Base-by-base conservation (phyloP, 2,888 invertebrate species). In the Nyleta sp. region DNA sequence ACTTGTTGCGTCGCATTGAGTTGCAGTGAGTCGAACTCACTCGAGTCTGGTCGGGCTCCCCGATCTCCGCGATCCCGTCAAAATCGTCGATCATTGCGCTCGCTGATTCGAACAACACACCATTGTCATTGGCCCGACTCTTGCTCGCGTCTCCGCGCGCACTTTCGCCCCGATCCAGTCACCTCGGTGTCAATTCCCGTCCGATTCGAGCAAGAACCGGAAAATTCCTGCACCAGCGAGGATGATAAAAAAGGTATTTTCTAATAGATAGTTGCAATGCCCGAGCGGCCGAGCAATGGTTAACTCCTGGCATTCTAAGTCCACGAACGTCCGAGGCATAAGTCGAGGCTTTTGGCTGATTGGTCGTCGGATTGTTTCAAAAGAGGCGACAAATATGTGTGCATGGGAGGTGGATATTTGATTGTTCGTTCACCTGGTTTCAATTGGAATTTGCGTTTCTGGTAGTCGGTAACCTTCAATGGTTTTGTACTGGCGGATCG, bases 1-100 rank as follows among this genome's bases (percentile, higher is more conserved):
- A 68, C 68, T 68, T 68, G 68, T 68, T 68, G 68, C 68, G 68
- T 68, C 68, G 68, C 42, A 33, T 7, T 31, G 40, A 40, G 50
- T 68, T 57, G 67, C 46, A 28, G 33, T 42, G 67, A 55, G 10
- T 38, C 4, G 48, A 38, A 17, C 38, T 13, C n/a, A 42, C 22
- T 50, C 15, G 13, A 46, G 10, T 8, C 33, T 44, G 31, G 28
- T 44, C 22, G 18, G 7, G 13, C 13, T 40, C n/a, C 13, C 38
- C 13, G 46, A 2, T 13, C 20, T 22, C 10, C 20, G 11, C 17
- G 7, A 59, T 35, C 35, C 2, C n/a, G n/a, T n/a, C n/a, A n/a
- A n/a, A 35, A 7, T 35, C n/a, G 35, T 35, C 35, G n/a, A 10
- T n/a, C n/a, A n/a, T n/a, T n/a, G n/a, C n/a, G 40, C 5, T 3